These are phyloP conservation scores for Herminia tarsipennalis DNA, from an alignment of 2,888 invertebrate species.

Conservation along the genomic window DNA sequence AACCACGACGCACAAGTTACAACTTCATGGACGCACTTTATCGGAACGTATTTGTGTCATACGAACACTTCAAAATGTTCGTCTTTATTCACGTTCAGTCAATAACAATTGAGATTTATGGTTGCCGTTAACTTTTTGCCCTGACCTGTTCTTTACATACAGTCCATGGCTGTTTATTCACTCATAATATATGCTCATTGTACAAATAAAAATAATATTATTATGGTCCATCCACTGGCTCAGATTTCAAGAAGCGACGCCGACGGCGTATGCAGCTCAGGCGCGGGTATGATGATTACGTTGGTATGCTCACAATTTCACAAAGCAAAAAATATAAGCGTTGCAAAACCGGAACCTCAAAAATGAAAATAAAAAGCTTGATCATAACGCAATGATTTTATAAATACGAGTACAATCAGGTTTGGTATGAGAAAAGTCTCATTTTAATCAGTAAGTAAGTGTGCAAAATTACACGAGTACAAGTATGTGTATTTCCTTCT, in stretches of 20 bases:
- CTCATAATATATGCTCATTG: constrained; percentile 5
- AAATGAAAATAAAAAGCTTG: constrained; percentile 21
- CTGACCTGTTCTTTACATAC: neutral
- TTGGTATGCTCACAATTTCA: constrained; percentile 27
- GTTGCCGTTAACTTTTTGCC: neutral
- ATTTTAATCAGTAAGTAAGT: neutral
- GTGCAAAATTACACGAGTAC: constrained; percentile 8
- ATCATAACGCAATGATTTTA: constrained; percentile 21
- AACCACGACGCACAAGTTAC: constrained; percentile 5
- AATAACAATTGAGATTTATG: constrained; percentile 5
- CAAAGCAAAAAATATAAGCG: constrained; percentile 21
- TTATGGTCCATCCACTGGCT: constrained; percentile 11
- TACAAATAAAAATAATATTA: constrained; percentile 11
- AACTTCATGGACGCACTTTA: neutral
- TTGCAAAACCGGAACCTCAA: constrained; percentile 29
- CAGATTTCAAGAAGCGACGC: constrained; percentile 14
- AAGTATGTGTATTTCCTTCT: neutral
- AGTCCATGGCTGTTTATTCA: neutral
- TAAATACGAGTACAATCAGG: no score
- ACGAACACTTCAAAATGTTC: neutral
- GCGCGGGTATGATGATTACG: constrained; percentile 13
- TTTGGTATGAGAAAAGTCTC: no score
- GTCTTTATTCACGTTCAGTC: neutral
- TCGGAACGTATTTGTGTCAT: neutral
- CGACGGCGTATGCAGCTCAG: constrained; percentile 3